Evolutionary conservation across 2,888 invertebrate genomes (phyloP).

Genomic region (Ecliptopera silaceata): DNA sequence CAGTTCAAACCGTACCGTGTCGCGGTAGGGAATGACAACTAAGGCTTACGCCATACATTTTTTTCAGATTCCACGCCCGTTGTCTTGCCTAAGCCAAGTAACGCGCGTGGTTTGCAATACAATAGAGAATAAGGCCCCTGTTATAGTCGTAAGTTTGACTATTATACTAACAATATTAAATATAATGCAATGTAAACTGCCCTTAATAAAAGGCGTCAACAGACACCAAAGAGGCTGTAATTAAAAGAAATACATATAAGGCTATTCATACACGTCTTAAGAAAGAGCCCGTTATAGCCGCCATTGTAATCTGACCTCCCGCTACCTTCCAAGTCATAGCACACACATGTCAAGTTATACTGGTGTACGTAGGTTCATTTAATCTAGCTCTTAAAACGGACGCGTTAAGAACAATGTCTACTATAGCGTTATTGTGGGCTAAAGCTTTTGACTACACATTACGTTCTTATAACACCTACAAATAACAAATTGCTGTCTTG

Average conservation of each 20-base stretch:
- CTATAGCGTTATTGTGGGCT: not conserved
- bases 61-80: too few species aligned
- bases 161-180: too few species aligned
- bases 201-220: slow-evolving; percentile 39
- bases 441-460: too few species aligned
- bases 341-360: slow-evolving; percentile 45
- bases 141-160: too few species aligned
- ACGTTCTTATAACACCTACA: too few species aligned
- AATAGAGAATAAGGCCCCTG: too few species aligned
- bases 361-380: slow-evolving; percentile 68
- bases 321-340: slow-evolving; percentile 31
- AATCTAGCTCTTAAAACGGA: slow-evolving; percentile 77
- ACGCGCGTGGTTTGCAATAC: too few species aligned
- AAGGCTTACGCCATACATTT: too few species aligned
- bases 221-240: slow-evolving; percentile 64
- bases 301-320: slow-evolving; percentile 53
- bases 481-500: too few species aligned
- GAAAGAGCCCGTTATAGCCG: slow-evolving; percentile 65
- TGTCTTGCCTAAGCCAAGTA: too few species aligned
- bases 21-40: too few species aligned
- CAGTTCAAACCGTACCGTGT: too few species aligned
- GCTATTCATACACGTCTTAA: slow-evolving; percentile 78
- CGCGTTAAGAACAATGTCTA: slow-evolving; percentile 43
- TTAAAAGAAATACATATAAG: slow-evolving; percentile 83
- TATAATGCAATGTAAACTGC: not conserved